Evolutionary conservation across 2,113 vertebrate genomes (phyloP), one percentile per base, ranked within the genome.

Genomic region (Cranoglanis bouderius): DNA sequence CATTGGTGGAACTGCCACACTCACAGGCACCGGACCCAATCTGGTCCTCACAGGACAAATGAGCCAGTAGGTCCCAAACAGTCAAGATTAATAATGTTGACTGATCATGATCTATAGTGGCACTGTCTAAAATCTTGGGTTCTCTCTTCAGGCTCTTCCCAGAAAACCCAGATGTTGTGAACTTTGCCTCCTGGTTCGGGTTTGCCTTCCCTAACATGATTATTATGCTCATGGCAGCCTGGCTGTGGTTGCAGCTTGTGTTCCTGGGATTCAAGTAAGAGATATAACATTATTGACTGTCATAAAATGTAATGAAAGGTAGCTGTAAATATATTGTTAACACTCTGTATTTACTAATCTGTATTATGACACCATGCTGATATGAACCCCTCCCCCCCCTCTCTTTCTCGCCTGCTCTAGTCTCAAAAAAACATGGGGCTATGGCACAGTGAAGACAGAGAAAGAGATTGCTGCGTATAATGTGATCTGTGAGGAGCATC

Each of bases 1-100:
- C 94, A 99, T 99, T 1, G 98, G 98, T 2, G 98, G 98, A 75
- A 99, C 97, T 0, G 98, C 98, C 35, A 99, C 98, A 0, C 94
- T 99, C 83, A 99, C 98, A 0, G 98, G 98, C 83, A 99, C 98
- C 0, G 98, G 97, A n/a, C 98, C 98, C 32, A 99, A 99, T 87
- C 93, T 99, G 92, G 97, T 99, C 0, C 93, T 99, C 70, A 95
- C 96, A 38, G 98, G 98, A 78, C 98, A 99, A 93, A 97, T 99
- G 95, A 97, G 88, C 74, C 96, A 97, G 98, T 99, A 92, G 94
- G 98, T 95, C 14, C 18, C 75, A 72, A n/a, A 32, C 38, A n/a
- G 43, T 26, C 19, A 26, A n/a, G n/a, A 35, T 55, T 10, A 59
- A 38, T 24, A 24, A 57, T 57, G 4, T 13, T 81, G 40, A 12